Conservation (phyloP, 2,797 vertebrate genomes). For the Pampus argenteus region DNA sequence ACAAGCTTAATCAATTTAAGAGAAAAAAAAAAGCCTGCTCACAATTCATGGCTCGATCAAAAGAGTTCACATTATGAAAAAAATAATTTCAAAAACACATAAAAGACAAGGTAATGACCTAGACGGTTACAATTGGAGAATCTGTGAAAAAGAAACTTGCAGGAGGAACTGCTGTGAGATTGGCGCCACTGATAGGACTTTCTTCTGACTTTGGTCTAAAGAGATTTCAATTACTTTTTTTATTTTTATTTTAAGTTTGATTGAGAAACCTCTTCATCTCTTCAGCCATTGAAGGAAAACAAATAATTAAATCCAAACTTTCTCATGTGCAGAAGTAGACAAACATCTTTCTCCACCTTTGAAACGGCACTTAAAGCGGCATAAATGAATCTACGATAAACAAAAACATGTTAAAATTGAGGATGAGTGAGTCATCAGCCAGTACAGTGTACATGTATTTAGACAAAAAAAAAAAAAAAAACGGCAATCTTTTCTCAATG, state of each 20-base stretch:
- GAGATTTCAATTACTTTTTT: slow-evolving; percentile 40
- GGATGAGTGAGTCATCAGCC: slow-evolving; percentile 36
- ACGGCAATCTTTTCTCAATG: slow-evolving; percentile 67
- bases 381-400: slow-evolving; percentile 56
- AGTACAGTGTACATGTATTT: slow-evolving; percentile 45
- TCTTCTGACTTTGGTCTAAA: slow-evolving; percentile 54
- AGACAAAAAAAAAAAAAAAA: slow-evolving; percentile 76
- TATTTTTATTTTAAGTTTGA: slow-evolving; percentile 31
- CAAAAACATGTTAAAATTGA: slow-evolving; percentile 53
- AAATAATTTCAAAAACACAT: slow-evolving; percentile 56
- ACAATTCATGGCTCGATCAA: slow-evolving; percentile 38
- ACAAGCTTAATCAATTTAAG: slow-evolving; percentile 38
- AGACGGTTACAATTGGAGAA: slow-evolving; percentile 42
- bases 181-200: slow-evolving; percentile 26
- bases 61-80: slow-evolving; percentile 5
- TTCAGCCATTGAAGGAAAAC: slow-evolving; percentile 17
- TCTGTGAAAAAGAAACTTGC: neutral
- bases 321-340: slow-evolving; percentile 15
- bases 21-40: slow-evolving; percentile 47
- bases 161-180: slow-evolving; percentile 21
- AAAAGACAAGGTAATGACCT: slow-evolving; percentile 68
- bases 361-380: slow-evolving; percentile 25
- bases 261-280: slow-evolving; percentile 41
- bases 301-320: slow-evolving; percentile 41
- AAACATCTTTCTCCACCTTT: slow-evolving; percentile 40